Base-by-base conservation (phyloP, 2,113 vertebrate species). In the Epinephelus cyanopodus region DNA sequence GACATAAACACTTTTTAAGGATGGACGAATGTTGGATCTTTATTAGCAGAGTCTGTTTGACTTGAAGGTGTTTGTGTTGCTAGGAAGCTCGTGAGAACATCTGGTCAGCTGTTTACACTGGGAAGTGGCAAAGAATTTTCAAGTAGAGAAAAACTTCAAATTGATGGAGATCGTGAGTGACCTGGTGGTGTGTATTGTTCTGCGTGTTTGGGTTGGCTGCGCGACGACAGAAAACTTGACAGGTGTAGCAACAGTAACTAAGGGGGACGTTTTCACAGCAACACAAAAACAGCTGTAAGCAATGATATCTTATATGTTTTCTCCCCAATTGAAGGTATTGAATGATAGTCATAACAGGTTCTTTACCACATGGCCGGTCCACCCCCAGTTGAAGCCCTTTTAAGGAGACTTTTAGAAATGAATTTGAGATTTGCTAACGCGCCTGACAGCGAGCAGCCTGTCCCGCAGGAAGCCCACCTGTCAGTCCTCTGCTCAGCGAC, bases 61-160 rank as follows among this genome's bases (percentile, higher is more conserved):
- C 29, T 45, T 81, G 18, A 53, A 60, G 15, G 77, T 82, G 81
- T 82, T 89, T 90, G 65, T 64, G 81, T 83, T 88, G 77, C 79
- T 74, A 11, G 14, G 81, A 83, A 14, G 47, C 52, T 52, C 76
- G 48, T 42, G 73, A 57, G 81, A 83, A 85, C 86, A 88, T 87
- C 81, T 88, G 79, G 76, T 42, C 82, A 85, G 19, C 61, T 74
- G 89, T 89, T 90, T 87, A 89, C 75, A 79, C 64, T 9, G 11
- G 39, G 48, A 74, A 81, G 60, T 66, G 72, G 23, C 66, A 58
- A 66, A 77, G n/a, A 48, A 61, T 62, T 47, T 33, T 76, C 17
- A 52, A 80, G 53, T 33, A 21, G 39, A 72, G 72, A 77, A 83
- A 56, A 82, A 84, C 47, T 54, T n/a, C 8, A 77, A 90, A 74